phyloP scores from a whole-genome alignment of 2,888 invertebrate genomes.

The Sinotaia quadrata region DNA sequence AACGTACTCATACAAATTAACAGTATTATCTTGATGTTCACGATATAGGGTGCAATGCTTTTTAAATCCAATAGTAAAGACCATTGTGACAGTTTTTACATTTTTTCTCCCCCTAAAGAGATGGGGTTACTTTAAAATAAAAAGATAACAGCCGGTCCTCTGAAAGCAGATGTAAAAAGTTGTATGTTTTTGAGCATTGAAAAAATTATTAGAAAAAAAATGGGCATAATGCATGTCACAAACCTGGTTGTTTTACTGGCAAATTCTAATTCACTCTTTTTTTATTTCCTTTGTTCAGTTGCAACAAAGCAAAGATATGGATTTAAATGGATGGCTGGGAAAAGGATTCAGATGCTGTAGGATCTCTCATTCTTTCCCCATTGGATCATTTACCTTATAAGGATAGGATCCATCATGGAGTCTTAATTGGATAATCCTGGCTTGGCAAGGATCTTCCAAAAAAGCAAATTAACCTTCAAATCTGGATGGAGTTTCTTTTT shows the following conservation, averaged over 20 bases:
- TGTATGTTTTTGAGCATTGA: no score
- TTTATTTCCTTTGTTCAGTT: conserved; percentile 26
- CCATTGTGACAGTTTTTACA: no score
- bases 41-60: no score
- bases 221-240: not conserved
- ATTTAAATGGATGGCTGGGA: conserved; percentile 12
- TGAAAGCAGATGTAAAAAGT: no score
- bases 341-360: conserved; percentile 20
- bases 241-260: not conserved
- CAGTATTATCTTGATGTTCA: no score
- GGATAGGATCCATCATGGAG: conserved; percentile 9
- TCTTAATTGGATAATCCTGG: no score
- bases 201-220: not conserved
- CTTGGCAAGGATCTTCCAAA: conserved; percentile 10
- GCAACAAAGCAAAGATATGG: conserved; percentile 20
- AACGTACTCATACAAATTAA: no score
- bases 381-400: not conserved
- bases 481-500: conserved; percentile 6
- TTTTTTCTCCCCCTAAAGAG: no score
- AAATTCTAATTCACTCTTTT: not conserved
- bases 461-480: not conserved
- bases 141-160: no score
- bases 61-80: no score
- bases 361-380: conserved; percentile 1
- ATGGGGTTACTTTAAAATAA: no score